Percentiles rank a stretch among this genome's conserved stretches.
Conservation (phyloP, 2,797 vertebrate genomes). For the Florisuga fusca region DNA sequence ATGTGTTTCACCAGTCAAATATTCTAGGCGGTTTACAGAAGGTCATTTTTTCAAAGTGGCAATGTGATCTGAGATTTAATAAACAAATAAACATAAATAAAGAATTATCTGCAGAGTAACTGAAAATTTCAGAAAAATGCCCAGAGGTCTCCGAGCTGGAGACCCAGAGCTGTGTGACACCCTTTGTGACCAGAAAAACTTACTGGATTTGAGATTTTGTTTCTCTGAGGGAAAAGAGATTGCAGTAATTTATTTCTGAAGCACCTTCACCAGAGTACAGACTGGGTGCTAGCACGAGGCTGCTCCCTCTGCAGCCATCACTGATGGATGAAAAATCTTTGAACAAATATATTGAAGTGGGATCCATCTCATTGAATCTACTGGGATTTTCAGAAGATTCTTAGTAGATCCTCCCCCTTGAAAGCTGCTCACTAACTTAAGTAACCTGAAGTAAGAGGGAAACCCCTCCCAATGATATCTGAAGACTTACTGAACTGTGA, state of each 20-base stretch:
- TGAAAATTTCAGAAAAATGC: neutral
- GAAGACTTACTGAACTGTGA: neutral
- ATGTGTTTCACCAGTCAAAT: neutral
- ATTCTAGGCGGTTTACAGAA: neutral
- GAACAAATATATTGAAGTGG: neutral
- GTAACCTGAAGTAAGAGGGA: neutral
- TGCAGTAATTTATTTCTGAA: neutral
- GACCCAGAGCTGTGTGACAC: neutral
- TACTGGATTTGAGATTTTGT: neutral
- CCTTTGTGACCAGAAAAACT: neutral
- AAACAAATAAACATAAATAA: neutral
- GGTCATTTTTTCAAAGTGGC: neutral
- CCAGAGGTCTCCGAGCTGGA: neutral
- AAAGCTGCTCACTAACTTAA: neutral
- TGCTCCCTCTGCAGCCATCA: neutral
- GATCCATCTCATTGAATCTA: neutral
- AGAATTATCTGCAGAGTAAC: neutral
- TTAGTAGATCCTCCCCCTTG: accelerated
- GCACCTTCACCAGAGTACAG: neutral
- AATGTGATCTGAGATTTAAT: neutral
- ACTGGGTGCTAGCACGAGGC: accelerated
- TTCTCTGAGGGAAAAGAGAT: neutral
- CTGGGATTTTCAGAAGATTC: neutral
- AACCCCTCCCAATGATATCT: neutral
- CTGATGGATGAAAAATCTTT: neutral